phyloP scores from a whole-genome alignment of 2,113 vertebrate genomes.

The Diphyllodes magnificus region DNA sequence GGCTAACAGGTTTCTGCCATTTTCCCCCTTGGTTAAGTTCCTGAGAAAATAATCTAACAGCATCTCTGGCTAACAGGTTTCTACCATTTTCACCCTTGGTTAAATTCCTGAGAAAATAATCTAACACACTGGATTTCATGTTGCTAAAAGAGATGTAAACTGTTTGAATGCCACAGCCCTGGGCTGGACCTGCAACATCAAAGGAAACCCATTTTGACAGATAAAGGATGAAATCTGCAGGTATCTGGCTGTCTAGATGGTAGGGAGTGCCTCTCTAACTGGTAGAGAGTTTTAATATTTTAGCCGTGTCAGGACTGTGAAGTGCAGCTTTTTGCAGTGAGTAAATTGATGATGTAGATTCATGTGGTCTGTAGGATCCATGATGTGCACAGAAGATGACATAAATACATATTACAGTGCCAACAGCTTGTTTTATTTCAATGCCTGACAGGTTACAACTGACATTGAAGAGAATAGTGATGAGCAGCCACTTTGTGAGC shows the following conservation, averaged over 20 bases:
- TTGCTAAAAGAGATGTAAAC: not conserved
- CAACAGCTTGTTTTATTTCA: not conserved
- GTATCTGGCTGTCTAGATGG: not conserved
- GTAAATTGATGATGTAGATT: not conserved
- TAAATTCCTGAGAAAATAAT: not conserved
- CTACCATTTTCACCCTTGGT: accelerated
- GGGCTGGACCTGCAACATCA: not conserved
- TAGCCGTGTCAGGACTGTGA: not conserved
- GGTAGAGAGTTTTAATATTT: not conserved
- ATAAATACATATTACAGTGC: not conserved
- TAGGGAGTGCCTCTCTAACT: not conserved
- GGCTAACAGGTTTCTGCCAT: not conserved
- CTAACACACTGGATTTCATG: not conserved
- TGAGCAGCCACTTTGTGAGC: conserved; percentile 42
- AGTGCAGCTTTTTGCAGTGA: not conserved
- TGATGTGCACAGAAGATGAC: not conserved
- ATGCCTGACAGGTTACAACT: conserved; percentile 44
- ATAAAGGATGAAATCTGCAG: not conserved
- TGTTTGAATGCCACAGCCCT: not conserved
- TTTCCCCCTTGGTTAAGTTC: not conserved
- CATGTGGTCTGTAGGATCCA: not conserved
- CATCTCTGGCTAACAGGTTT: not conserved
- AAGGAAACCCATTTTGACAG: not conserved
- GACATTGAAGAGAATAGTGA: conserved; percentile 52
- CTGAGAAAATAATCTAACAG: not conserved